Conservation (phyloP, 2,888 invertebrate species). For the Dynastes hyllus region DNA sequence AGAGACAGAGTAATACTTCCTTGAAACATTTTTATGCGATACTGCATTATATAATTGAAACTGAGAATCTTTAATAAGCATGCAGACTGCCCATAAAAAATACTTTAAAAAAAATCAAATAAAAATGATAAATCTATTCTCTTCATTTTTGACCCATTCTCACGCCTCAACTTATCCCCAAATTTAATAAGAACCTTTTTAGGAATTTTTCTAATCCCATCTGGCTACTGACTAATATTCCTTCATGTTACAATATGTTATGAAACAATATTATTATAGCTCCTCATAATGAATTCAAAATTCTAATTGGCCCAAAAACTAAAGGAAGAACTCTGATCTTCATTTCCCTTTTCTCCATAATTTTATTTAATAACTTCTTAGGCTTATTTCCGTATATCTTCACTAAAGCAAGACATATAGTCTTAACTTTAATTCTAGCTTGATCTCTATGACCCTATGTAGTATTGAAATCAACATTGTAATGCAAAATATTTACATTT, state of each 20-base stretch:
- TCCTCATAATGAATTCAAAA: constrained; percentile 76
- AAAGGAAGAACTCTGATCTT: constrained; percentile 75
- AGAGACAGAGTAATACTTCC: no score
- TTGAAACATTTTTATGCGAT: no score
- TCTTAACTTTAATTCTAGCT: constrained; percentile 74
- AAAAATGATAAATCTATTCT: no score
- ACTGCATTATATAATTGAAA: no score
- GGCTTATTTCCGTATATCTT: constrained; percentile 83
- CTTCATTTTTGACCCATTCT: no score
- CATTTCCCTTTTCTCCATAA: constrained; percentile 75
- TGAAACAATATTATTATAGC: constrained; percentile 72
- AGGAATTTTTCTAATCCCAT: constrained; percentile 73
- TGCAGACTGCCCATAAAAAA: no score
- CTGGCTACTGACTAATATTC: constrained; percentile 74
- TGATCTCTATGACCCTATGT: no score
- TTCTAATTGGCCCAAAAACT: constrained; percentile 69
- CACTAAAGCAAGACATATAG: constrained; percentile 79
- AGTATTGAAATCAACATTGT: no score
- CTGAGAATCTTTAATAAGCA: no score
- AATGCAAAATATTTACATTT: no score
- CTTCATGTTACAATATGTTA: constrained; percentile 72
- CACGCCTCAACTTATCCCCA: constrained; percentile 68
- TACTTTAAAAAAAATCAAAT: no score
- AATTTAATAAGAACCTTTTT: constrained; percentile 77
- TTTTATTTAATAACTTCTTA: constrained; percentile 81